phyloP scores from a whole-genome alignment of 2,797 vertebrate species.

The Melanotaenia pygmaea region DNA sequence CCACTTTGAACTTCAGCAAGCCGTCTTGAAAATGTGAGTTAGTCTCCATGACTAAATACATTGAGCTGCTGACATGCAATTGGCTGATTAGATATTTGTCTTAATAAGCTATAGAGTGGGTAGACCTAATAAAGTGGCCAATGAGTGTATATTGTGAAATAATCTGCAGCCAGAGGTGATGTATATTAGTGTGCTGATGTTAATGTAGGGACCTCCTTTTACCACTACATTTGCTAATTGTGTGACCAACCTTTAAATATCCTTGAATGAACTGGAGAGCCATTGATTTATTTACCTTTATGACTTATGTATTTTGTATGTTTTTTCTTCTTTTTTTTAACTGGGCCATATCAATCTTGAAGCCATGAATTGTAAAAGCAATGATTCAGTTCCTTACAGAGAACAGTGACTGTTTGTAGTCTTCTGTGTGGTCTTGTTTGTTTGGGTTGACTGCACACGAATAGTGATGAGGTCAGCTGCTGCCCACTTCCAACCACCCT shows the following conservation, averaged over 20 bases:
- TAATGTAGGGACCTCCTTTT: constrained; percentile 10
- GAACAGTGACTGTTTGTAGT: constrained; percentile 50
- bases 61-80: neutral
- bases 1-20: neutral
- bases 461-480: constrained; percentile 70
- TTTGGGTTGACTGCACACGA: constrained; percentile 39
- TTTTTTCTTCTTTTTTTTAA: neutral
- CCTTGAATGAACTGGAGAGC: neutral
- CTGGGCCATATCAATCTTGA: neutral
- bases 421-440: constrained; percentile 52
- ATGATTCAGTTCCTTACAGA: constrained; percentile 19
- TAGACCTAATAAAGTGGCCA: no score
- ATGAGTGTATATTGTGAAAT: constrained; percentile 4
- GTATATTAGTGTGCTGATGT: constrained; percentile 17
- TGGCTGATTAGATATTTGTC: neutral
- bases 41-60: neutral
- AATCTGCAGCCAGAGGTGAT: neutral
- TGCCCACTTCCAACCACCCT: constrained; percentile 30
- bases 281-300: neutral
- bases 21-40: neutral
- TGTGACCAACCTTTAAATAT: constrained; percentile 31
- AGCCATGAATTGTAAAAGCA: constrained; percentile 1
- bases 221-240: constrained; percentile 41
- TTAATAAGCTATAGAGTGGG: neutral
- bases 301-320: neutral